Evolutionary conservation across 2,888 invertebrate species (phyloP).

Genomic region (Pollenia amentaria): DNA sequence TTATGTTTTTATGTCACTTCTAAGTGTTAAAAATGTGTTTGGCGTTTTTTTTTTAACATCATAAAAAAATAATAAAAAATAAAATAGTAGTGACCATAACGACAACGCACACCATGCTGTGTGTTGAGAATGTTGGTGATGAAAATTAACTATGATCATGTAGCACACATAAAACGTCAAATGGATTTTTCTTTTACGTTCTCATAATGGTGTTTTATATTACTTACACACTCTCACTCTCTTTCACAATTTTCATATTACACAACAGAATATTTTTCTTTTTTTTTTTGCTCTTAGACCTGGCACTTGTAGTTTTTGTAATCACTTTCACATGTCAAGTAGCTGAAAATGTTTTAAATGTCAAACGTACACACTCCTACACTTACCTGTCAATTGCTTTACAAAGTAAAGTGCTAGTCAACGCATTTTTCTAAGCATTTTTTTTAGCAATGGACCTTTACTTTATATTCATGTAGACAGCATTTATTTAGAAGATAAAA

Average conservation of each 20-base stretch:
- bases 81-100: slow-evolving; percentile 48
- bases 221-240: neutral
- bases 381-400: slow-evolving; percentile 19
- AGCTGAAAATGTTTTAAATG: slow-evolving; percentile 4
- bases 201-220: slow-evolving; percentile 40
- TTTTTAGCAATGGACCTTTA: neutral
- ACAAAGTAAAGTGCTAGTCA: slow-evolving; percentile 2
- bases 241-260: neutral
- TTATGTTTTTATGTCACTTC: slow-evolving; percentile 9
- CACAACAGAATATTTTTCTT: neutral
- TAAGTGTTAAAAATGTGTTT: slow-evolving; percentile 51
- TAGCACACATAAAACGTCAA: slow-evolving; percentile 62
- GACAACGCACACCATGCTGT: slow-evolving; percentile 20
- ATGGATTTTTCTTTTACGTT: slow-evolving; percentile 31
- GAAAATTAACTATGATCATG: slow-evolving; percentile 68
- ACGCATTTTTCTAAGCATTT: neutral
- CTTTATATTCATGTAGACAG: neutral
- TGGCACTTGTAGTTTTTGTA: neutral
- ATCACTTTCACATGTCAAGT: slow-evolving; percentile 41
- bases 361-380: neutral
- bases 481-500: neutral
- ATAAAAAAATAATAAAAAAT: slow-evolving; percentile 18
- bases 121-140: slow-evolving; percentile 50
- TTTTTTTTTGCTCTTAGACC: neutral
- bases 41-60: slow-evolving; percentile 10